phyloP scores from a whole-genome alignment of 2,113 vertebrate species.

The Glareola pratincola region DNA sequence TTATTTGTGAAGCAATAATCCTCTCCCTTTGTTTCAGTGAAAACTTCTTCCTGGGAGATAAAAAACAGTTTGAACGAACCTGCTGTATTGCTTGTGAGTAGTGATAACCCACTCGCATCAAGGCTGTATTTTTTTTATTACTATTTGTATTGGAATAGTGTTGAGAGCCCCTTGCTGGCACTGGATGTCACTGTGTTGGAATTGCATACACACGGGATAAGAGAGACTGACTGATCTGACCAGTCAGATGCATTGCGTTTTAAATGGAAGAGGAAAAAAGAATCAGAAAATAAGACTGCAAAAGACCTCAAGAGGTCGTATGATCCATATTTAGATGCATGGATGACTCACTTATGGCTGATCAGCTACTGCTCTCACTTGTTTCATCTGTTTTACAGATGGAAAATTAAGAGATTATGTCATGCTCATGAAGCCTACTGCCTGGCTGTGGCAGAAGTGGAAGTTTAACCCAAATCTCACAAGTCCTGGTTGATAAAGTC shows the following conservation, averaged over 20 bases:
- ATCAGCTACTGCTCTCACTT: not conserved
- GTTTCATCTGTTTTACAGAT: not conserved
- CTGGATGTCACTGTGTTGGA: not conserved
- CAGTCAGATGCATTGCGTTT: fast-evolving
- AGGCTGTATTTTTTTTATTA: not conserved
- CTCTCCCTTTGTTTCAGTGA: constrained; percentile 15
- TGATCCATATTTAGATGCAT: not conserved
- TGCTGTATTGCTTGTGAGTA: constrained; percentile 4
- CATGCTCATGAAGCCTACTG: not conserved
- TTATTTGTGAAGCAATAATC: not conserved
- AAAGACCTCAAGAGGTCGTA: not conserved
- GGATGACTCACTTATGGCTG: not conserved
- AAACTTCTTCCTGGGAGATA: constrained; percentile 50
- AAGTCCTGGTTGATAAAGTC: not conserved
- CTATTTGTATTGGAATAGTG: not conserved
- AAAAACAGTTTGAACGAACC: not conserved
- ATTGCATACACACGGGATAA: fast-evolving
- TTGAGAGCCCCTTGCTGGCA: not conserved
- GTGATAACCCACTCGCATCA: not conserved
- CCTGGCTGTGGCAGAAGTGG: not conserved
- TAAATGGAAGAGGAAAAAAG: not conserved
- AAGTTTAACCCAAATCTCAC: not conserved
- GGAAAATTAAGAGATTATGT: not conserved
- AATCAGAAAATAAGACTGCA: not conserved
- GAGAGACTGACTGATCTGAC: not conserved